Percentiles rank a stretch among this genome's conserved stretches.
Conservation (phyloP, 2,888 invertebrate genomes). For the Chydorus sphaericus region DNA sequence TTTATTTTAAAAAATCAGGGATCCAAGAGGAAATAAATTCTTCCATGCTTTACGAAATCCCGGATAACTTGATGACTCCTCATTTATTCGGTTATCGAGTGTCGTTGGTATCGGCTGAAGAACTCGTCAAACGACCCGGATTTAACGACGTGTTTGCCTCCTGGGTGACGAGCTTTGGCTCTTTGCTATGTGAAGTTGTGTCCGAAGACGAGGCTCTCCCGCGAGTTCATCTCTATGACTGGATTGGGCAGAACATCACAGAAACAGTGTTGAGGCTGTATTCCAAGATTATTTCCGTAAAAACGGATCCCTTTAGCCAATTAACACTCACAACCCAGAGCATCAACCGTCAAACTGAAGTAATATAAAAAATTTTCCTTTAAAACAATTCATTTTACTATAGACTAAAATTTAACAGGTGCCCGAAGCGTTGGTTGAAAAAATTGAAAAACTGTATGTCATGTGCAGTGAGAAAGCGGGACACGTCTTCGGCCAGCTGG, state of each 20-base stretch:
- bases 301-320: neutral
- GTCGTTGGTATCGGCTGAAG: neutral
- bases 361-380: too few species aligned
- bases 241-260: neutral
- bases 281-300: neutral
- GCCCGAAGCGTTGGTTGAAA: neutral
- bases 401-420: neutral
- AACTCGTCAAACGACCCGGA: neutral
- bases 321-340: too few species aligned
- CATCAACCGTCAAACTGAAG: too few species aligned
- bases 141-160: neutral
- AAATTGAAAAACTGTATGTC: neutral
- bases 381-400: too few species aligned
- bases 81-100: neutral
- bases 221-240: neutral
- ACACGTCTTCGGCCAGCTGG: conserved; percentile 11
- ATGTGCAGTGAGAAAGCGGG: neutral
- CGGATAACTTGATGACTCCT: neutral
- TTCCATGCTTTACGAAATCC: neutral
- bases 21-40: neutral
- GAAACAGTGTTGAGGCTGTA: neutral
- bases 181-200: neutral
- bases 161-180: neutral
- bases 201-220: neutral
- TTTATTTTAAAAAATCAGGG: neutral